A percentile compares a stretch with the other conserved stretches of the same genome.
Conservation (phyloP, 1,140 invertebrate species). For the Macrocentrus cingulum region DNA sequence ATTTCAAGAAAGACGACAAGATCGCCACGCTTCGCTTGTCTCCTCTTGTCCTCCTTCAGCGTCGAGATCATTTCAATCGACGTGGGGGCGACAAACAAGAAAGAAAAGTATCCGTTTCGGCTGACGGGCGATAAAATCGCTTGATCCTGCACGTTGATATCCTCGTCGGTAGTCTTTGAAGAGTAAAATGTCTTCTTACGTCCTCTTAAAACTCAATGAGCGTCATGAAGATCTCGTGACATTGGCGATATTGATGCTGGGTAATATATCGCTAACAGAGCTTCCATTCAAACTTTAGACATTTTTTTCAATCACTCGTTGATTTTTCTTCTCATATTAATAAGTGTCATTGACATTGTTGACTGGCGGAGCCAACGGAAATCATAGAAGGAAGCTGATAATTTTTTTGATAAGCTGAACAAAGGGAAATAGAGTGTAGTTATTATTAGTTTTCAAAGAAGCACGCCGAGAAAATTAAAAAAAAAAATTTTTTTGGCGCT, state of each 20-base stretch:
- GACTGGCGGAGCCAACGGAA: too few relatives aligned
- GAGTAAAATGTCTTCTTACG: neutral
- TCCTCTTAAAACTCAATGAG: neutral
- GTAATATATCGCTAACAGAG: too few relatives aligned
- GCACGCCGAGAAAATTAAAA: too few relatives aligned
- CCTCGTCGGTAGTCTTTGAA: constrained; percentile 17
- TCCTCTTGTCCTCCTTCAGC: neutral
- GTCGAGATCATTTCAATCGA: neutral
- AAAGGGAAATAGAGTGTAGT: too few relatives aligned
- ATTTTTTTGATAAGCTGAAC: too few relatives aligned
- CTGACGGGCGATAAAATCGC: constrained; percentile 18
- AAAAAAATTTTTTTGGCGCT: too few relatives aligned
- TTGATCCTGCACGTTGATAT: constrained; percentile 9
- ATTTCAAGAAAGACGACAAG: constrained; percentile 4
- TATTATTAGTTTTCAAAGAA: too few relatives aligned
- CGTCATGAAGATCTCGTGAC: neutral
- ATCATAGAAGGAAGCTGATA: too few relatives aligned
- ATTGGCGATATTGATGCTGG: neutral
- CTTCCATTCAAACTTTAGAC: too few relatives aligned
- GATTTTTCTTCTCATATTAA: too few relatives aligned
- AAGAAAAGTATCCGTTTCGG: constrained; percentile 21
- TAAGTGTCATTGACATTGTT: too few relatives aligned
- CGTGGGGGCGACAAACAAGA: constrained; percentile 4
- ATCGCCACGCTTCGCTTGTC: neutral
- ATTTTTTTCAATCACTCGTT: too few relatives aligned